A percentile compares a stretch with the other conserved stretches of the same genome.
Evolutionary conservation across 64 coral and sea anemone genomes (phyloP).

Genomic region (Pachyseris speciosa): DNA sequence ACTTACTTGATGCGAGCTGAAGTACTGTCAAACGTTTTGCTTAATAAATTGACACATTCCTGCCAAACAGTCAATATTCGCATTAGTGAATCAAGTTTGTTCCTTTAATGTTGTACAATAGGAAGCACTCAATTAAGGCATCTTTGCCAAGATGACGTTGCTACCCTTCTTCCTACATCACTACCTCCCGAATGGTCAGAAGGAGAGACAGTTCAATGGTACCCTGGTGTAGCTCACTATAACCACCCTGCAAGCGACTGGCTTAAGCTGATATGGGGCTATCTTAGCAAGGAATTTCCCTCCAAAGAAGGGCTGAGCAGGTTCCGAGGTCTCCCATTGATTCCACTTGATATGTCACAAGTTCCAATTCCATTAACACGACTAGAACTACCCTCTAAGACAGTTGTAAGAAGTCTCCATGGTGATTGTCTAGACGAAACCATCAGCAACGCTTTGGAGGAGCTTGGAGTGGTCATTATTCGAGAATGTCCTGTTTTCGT

Average conservation of each 20-base stretch:
- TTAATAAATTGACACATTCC: background rate
- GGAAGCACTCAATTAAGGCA: slow-evolving; percentile 43
- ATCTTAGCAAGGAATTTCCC: slow-evolving; percentile 54
- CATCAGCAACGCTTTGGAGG: slow-evolving; percentile 5
- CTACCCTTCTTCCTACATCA: slow-evolving; percentile 23
- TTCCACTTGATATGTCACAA: slow-evolving; percentile 43
- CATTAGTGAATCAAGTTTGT: slow-evolving; percentile 2
- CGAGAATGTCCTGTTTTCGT: slow-evolving; percentile 50
- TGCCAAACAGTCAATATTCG: slow-evolving; percentile 21
- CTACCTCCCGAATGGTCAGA: slow-evolving; percentile 44
- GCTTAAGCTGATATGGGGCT: slow-evolving; percentile 72
- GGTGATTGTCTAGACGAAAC: slow-evolving; percentile 31
- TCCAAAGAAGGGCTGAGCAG: slow-evolving; percentile 3
- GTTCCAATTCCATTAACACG: slow-evolving; percentile 9
- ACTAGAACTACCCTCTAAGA: slow-evolving; percentile 42
- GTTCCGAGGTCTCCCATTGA: slow-evolving; percentile 52
- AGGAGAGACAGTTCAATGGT: slow-evolving; percentile 35
- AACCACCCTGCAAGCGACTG: slow-evolving; percentile 37
- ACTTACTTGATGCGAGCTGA: too few species aligned
- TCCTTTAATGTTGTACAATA: background rate
- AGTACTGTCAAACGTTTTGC: too few species aligned
- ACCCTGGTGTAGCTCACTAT: background rate
- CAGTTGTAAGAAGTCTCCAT: slow-evolving; percentile 43
- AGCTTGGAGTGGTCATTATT: slow-evolving; percentile 52
- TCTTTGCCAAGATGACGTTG: slow-evolving; percentile 4